These are phyloP conservation scores for Anagrus nilaparvatae DNA, from an alignment of 1,140 invertebrate species.

Conservation along the genomic window DNA sequence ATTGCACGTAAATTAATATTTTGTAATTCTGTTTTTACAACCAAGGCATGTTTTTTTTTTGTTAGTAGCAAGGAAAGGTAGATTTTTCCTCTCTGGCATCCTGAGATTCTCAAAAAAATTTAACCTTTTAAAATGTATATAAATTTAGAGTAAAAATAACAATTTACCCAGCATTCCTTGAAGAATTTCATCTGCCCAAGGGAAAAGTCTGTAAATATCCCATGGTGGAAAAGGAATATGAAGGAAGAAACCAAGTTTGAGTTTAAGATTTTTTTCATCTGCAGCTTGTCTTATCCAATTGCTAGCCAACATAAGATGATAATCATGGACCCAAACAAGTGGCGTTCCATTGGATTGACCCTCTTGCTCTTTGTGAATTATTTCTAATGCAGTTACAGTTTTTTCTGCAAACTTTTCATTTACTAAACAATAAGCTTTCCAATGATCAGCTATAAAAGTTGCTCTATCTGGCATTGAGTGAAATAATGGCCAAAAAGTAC, in stretches of 20 bases:
- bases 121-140: no score
- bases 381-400: conserved; percentile 61
- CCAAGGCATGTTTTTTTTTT: not conserved
- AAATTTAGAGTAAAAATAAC: no score
- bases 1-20: not conserved
- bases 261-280: conserved; percentile 65
- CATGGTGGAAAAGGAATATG: conserved; percentile 89
- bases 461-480: conserved; percentile 81
- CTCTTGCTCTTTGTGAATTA: conserved; percentile 49
- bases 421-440: conserved; percentile 69
- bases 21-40: conserved; percentile 7
- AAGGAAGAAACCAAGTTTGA: conserved; percentile 80
- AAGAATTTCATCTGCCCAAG: conserved; percentile 85
- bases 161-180: conserved; percentile 69
- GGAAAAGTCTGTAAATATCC: conserved; percentile 83
- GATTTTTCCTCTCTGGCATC: conserved; percentile 1
- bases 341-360: conserved; percentile 48
- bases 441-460: conserved; percentile 67
- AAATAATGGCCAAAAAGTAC: conserved; percentile 84
- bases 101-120: no score
- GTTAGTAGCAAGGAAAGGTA: not conserved
- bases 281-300: conserved; percentile 75
- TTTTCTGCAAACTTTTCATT: conserved; percentile 75
- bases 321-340: conserved; percentile 85
- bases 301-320: conserved; percentile 83